Conservation (phyloP, 2,797 vertebrate genomes). For the Scolopax bukidnonensis region DNA sequence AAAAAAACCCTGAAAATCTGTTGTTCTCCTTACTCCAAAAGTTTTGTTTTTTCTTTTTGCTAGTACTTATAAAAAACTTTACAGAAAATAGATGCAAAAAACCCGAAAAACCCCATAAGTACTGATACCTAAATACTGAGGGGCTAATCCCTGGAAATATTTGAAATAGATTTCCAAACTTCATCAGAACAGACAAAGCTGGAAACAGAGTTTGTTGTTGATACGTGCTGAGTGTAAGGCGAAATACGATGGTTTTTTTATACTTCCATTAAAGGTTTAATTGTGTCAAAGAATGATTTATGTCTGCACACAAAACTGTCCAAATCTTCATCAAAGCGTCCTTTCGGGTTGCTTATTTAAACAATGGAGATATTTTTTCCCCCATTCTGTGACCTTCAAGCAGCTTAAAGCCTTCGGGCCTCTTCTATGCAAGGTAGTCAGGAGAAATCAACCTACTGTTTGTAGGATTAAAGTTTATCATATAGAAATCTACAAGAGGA, state of each 20-base stretch:
- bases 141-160: not conserved
- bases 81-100: fast-evolving
- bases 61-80: not conserved
- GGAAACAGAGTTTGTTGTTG: not conserved
- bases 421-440: not conserved
- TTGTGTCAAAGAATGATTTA: not conserved
- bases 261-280: not conserved
- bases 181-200: not conserved
- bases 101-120: not conserved
- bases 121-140: not conserved
- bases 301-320: not conserved
- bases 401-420: not conserved
- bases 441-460: not conserved
- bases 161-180: not conserved
- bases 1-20: not conserved
- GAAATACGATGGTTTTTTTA: not conserved
- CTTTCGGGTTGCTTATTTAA: not conserved
- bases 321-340: not conserved
- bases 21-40: not conserved
- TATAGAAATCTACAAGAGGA: not conserved
- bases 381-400: not conserved
- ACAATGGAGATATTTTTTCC: not conserved
- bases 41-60: not conserved
- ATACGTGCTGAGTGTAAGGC: not conserved
- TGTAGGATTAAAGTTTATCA: not conserved